Percentiles rank a stretch among this genome's conserved stretches.
phyloP scores from a whole-genome alignment of 2,113 vertebrate genomes.

The Ursus arctos region DNA sequence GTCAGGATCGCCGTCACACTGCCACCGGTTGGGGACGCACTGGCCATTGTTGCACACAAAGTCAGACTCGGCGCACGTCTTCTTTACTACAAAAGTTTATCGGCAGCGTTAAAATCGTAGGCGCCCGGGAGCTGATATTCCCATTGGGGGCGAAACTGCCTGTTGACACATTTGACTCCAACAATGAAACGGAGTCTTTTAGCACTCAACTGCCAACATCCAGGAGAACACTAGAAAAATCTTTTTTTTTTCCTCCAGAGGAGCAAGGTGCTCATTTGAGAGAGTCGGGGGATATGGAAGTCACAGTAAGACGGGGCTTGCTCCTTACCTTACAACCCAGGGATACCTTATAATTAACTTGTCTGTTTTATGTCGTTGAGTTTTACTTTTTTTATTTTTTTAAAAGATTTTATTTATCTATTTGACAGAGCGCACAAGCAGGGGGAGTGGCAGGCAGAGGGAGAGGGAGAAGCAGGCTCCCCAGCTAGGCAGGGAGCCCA shows the following conservation, averaged over 20 bases:
- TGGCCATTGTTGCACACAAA: slow-evolving; percentile 96
- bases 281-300: background rate
- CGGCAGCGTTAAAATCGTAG: background rate
- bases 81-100: slow-evolving; percentile 90
- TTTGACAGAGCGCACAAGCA: too few species aligned
- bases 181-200: background rate
- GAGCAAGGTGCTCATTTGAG: background rate
- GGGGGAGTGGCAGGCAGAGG: too few species aligned
- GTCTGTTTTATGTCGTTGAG: background rate
- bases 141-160: background rate
- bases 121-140: background rate
- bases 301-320: background rate
- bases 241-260: background rate
- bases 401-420: too few species aligned
- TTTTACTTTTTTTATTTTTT: too few species aligned
- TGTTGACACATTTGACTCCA: background rate
- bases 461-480: too few species aligned
- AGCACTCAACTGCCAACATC: background rate
- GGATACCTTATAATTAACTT: background rate
- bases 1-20: slow-evolving; percentile 97
- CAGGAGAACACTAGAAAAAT: background rate
- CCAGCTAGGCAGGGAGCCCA: too few species aligned
- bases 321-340: background rate
- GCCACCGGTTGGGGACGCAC: slow-evolving; percentile 97
- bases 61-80: slow-evolving; percentile 93